Evolutionary conservation across 2,888 invertebrate genomes (phyloP), one percentile per base, ranked within the genome.

Genomic region (Drosophila niveifrons): DNA sequence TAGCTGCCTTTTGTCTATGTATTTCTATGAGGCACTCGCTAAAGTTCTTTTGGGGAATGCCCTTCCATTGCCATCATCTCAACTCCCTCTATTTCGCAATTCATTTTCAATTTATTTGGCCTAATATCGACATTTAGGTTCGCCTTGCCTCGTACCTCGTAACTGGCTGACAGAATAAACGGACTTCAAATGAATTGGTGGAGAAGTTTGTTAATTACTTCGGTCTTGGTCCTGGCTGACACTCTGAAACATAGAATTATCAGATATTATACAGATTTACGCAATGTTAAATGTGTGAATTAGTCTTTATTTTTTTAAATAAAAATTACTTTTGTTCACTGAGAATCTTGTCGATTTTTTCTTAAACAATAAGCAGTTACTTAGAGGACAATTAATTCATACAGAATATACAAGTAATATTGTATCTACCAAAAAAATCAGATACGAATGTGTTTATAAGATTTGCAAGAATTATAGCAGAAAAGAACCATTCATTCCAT

Each of bases 31-130:
- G 65, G 44, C 77, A 15, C 48, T 43, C 61, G 57, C 46, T 61
- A 44, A 58, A 58, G 36, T n/a, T 53, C 23, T 34, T 9, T 11
- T 11, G 39, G 15, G 13, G 15, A 8, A 15, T 41, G 13, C 4
- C 31, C 31, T 43, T 18, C 46, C 44, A 29, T n/a, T 36, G 36
- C n/a, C 11, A n/a, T 39, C 39, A 28, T 11, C 28, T 36, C 17
- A 34, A 46, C 65, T 71, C 65, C 75, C 65, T 68, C 69, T 66
- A 66, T 67, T 88, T 76, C 66, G 82, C 85, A 87, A 89, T 84
- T 89, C 87, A 78, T 88, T 84, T 84, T 87, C 88, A 84, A 84
- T 84, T 89, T 84, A 84, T 89, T 89, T 88, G 79, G 88, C 88
- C 84, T 87, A 87, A 88, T 89, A 89, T 89, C 88, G 89, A 88